A percentile compares a stretch with the other conserved stretches of the same genome.
phyloP scores from a whole-genome alignment of 2,888 invertebrate species.

The Chesias legatella region DNA sequence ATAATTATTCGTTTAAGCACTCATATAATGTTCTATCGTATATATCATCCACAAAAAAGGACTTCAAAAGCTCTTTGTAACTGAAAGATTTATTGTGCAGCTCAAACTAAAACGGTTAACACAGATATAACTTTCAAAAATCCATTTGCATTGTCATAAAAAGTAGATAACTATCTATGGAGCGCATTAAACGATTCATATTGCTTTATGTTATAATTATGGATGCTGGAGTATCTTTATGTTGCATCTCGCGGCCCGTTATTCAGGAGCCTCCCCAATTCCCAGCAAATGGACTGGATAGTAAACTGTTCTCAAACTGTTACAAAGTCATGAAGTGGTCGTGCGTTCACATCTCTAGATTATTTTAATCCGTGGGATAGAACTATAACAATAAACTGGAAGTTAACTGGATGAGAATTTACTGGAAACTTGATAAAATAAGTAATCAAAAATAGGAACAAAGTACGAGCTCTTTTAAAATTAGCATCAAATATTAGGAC shows the following conservation, averaged over 20 bases:
- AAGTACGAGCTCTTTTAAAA: no score
- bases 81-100: conserved; percentile 48
- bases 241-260: conserved; percentile 59
- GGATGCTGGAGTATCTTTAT: conserved; percentile 62
- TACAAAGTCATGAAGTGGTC: not conserved
- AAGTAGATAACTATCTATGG: conserved; percentile 66
- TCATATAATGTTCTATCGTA: conserved; percentile 14
- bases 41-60: conserved; percentile 32
- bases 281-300: conserved; percentile 8
- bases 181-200: conserved; percentile 64
- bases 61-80: conserved; percentile 32
- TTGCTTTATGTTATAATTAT: conserved; percentile 56
- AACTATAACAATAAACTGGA: no score
- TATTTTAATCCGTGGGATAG: no score
- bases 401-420: no score
- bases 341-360: not conserved
- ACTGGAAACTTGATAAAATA: no score
- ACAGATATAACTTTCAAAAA: conserved; percentile 66
- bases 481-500: no score
- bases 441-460: no score
- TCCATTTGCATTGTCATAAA: conserved; percentile 71
- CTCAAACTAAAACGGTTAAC: conserved; percentile 47
- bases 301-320: conserved; percentile 5
- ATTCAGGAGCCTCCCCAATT: conserved; percentile 33
- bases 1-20: conserved; percentile 6